Base-by-base conservation (phyloP, 2,113 vertebrate species). In the Caretta caretta region DNA sequence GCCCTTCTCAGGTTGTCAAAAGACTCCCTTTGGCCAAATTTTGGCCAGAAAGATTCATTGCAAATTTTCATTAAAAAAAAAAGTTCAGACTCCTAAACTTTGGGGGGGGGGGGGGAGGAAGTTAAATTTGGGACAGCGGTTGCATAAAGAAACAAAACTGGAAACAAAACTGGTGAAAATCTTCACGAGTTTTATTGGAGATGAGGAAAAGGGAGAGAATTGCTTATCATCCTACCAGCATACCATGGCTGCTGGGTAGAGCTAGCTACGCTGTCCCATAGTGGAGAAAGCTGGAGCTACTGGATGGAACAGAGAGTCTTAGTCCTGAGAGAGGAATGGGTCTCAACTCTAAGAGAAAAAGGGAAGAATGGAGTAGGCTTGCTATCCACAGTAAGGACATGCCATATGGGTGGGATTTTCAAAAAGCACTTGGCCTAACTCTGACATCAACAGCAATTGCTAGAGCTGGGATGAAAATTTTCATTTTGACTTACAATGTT, bases 21-120 rank as follows among this genome's bases (percentile, higher is more conserved):
- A 92, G 87, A 92, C 95, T 94, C 88, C 96, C 90, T 72, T 35
- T 17, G n/a, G 93, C 42, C 78, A 84, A 79, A 81, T 85, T 8
- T 69, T 4, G 85, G 84, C 88, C 62, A 78, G 89, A 90, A 95
- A 90, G 76, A 94, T 90, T 83, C 95, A 86, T 84, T 80, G 46
- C 10, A 42, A 79, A 91, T 93, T 50, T 82, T 38, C 84, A 87
- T 0, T 57, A 0, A 19, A 19, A 65, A 0, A 19, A 75, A 31
- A 57, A 48, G 24, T 94, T 92, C 93, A 82, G 72, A 2, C 72
- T 27, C 72, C 16, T 6, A 10, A 48, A 76, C 48, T 89, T 90
- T 48, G 51, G 19, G 19, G 10, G 49, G 49, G 49, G 11, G 49
- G 12, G 4, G 9, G 14, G 84, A 84, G 31, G 48, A 89, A 54